Conservation (phyloP, 2,113 vertebrate genomes). For the Sclerurus mexicanus region DNA sequence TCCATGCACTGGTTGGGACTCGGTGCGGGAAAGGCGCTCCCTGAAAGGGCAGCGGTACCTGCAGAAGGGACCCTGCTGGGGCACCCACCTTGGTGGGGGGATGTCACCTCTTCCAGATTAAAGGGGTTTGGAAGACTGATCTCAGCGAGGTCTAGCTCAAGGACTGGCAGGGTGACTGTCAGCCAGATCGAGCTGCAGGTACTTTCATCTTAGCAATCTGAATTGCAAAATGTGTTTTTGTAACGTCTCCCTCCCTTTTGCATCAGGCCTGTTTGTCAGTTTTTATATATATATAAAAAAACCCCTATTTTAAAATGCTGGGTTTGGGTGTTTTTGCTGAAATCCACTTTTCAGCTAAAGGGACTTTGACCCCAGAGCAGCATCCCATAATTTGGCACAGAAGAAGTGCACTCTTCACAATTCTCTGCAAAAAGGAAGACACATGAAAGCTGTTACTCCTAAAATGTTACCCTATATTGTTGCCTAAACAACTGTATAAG, state of each 20-base stretch:
- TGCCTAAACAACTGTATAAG: background rate
- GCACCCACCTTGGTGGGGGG: accelerated
- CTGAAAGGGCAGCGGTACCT: background rate
- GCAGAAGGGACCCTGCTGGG: background rate
- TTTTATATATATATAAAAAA: background rate
- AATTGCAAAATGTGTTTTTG: slow-evolving; percentile 35
- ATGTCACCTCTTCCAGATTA: background rate
- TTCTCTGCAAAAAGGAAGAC: background rate
- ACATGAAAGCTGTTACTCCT: background rate
- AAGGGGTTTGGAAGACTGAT: background rate
- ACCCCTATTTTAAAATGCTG: background rate
- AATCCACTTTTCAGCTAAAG: background rate
- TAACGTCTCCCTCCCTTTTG: background rate
- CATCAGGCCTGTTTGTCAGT: background rate
- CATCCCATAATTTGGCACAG: background rate
- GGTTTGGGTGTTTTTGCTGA: background rate
- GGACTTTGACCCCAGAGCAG: background rate
- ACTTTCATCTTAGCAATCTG: slow-evolving; percentile 41
- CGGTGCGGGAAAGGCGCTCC: background rate
- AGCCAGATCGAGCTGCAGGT: background rate
- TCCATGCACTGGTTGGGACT: accelerated
- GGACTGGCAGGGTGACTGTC: background rate
- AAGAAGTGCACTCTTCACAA: background rate
- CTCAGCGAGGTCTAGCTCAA: background rate
- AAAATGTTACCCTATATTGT: background rate